Conservation (phyloP, 92 coral and sea anemone genomes). For the Paramuricea clavata region DNA sequence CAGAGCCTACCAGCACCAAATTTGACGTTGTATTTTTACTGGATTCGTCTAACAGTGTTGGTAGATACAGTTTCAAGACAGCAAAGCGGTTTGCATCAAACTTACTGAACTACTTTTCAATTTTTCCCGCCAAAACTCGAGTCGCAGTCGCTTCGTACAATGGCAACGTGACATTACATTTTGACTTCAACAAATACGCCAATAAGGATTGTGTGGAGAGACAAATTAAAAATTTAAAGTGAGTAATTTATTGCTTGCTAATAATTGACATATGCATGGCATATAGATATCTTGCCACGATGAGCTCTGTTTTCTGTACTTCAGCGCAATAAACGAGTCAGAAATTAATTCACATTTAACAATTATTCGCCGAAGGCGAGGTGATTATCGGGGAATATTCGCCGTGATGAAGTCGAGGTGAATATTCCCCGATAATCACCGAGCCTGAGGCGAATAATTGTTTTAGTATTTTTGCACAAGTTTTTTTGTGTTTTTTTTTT, state of each 20-base stretch:
- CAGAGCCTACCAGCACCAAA: background rate
- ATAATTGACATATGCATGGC: too few species aligned
- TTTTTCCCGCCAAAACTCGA: constrained; percentile 20
- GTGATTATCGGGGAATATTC: too few species aligned
- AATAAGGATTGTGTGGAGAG: background rate
- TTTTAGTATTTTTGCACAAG: too few species aligned
- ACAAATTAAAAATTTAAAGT: background rate
- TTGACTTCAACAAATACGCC: background rate
- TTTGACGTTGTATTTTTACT: constrained; percentile 4
- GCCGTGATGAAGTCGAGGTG: too few species aligned
- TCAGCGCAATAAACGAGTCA: too few species aligned
- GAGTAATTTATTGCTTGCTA: background rate
- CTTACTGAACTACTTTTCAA: background rate
- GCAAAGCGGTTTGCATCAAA: background rate
- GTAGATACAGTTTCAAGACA: background rate
- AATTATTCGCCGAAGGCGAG: too few species aligned
- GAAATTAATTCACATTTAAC: too few species aligned
- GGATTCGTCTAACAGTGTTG: background rate
- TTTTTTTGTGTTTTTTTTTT: too few species aligned
- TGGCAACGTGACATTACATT: background rate
- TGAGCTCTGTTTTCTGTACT: too few species aligned
- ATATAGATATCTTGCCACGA: too few species aligned
- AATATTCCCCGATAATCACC: too few species aligned
- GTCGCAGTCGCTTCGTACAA: background rate
- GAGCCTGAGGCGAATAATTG: too few species aligned